Conservation (phyloP, 2,797 vertebrate species). For the Myotis daubentonii region DNA sequence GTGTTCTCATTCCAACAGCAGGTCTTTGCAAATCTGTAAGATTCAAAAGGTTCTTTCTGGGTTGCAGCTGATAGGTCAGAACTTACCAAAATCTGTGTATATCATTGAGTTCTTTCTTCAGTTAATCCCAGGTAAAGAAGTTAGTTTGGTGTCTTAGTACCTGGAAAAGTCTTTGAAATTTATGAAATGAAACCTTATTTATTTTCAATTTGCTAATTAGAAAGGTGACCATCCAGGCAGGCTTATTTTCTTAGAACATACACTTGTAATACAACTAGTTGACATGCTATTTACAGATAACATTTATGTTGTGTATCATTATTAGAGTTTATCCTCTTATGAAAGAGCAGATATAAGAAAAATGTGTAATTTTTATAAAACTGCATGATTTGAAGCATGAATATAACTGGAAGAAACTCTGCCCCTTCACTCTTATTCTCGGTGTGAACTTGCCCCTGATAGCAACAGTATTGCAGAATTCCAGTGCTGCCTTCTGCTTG, state of each 20-base stretch:
- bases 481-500: neutral
- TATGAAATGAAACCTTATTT: neutral
- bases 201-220: neutral
- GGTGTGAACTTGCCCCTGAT: neutral
- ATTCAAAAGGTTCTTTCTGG: neutral
- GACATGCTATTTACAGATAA: neutral
- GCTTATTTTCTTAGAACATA: neutral
- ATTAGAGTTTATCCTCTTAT: neutral
- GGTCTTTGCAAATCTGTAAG: neutral
- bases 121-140: neutral
- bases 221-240: neutral
- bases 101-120: neutral
- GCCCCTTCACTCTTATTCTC: neutral
- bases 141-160: neutral
- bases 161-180: neutral
- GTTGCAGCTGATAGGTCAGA: neutral
- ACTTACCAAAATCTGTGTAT: neutral
- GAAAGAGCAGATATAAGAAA: conserved; percentile 17
- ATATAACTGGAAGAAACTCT: neutral
- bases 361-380: conserved; percentile 17
- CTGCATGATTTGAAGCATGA: neutral
- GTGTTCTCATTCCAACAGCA: neutral
- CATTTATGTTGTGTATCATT: neutral
- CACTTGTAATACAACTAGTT: neutral
- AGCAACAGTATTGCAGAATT: neutral